A percentile compares a stretch with the other conserved stretches of the same genome.
phyloP scores from a whole-genome alignment of 2,888 invertebrate species.

The Nephrotoma guestfalica region DNA sequence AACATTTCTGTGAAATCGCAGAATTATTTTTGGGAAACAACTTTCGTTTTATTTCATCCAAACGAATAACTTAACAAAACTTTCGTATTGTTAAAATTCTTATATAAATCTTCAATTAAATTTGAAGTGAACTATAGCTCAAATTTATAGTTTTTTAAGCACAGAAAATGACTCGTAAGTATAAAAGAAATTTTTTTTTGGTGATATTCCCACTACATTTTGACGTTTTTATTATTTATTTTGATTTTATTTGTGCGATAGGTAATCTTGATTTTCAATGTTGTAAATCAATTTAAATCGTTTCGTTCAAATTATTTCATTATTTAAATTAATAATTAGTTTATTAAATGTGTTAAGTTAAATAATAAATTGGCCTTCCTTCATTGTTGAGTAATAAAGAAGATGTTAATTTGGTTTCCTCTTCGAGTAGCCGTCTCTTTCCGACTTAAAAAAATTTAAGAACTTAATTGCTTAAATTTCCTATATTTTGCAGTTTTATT shows the following conservation, averaged over 20 bases:
- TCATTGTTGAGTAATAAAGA: background rate
- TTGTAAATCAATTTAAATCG: background rate
- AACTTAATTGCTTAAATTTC: too few species aligned
- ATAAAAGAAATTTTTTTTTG: background rate
- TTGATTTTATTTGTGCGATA: background rate
- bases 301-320: background rate
- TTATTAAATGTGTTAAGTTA: background rate
- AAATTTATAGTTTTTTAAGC: background rate
- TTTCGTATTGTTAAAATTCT: background rate
- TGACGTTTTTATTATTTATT: background rate
- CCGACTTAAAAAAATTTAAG: background rate
- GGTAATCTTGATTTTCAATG: background rate
- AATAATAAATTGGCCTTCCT: background rate
- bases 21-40: background rate
- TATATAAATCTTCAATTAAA: background rate
- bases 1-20: background rate
- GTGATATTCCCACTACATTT: background rate
- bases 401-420: background rate
- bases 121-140: background rate
- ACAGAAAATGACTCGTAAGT: background rate
- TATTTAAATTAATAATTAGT: background rate
- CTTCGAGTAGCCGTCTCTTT: background rate
- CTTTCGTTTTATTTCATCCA: background rate
- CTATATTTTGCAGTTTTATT: too few species aligned
- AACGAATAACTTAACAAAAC: background rate